These are phyloP conservation scores for Yponomeuta evonymella DNA, from an alignment of 2,888 invertebrate genomes.

Conservation along the genomic window DNA sequence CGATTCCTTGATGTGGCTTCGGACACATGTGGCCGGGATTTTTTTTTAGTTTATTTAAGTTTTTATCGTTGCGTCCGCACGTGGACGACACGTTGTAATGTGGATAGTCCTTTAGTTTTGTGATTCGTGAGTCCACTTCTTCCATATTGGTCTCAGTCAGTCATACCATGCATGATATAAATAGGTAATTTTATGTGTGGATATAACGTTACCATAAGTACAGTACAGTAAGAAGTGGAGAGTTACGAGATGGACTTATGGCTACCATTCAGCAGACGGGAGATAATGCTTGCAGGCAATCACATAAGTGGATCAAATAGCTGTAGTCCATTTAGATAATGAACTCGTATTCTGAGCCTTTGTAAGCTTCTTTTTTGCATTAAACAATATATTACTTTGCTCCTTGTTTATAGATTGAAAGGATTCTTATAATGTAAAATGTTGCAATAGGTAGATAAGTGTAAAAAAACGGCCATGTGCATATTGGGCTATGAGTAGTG, in stretches of 20 bases:
- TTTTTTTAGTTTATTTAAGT: too few species aligned
- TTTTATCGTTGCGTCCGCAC: too few species aligned
- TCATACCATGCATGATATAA: too few species aligned
- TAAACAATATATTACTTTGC: slow-evolving; percentile 3
- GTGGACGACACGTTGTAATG: too few species aligned
- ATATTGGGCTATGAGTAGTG: background rate
- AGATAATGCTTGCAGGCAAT: slow-evolving; percentile 76
- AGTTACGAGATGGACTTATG: slow-evolving; percentile 74
- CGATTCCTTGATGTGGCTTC: too few species aligned
- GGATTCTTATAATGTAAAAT: background rate
- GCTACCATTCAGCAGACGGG: slow-evolving; percentile 66
- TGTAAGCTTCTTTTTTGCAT: slow-evolving; percentile 26
- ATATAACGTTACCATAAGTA: slow-evolving; percentile 34
- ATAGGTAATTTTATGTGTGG: slow-evolving; percentile 39
- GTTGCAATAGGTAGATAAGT: background rate
- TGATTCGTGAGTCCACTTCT: too few species aligned
- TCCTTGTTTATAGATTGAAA: background rate
- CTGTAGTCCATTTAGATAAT: slow-evolving; percentile 76
- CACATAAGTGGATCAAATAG: slow-evolving; percentile 77
- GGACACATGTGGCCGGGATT: too few species aligned
- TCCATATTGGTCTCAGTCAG: too few species aligned
- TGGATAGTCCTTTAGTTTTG: too few species aligned
- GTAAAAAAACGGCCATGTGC: background rate
- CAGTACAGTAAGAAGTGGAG: slow-evolving; percentile 28
- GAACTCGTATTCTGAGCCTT: slow-evolving; percentile 64